phyloP scores from a whole-genome alignment of 2,797 vertebrate genomes.

The Balearica regulorum region DNA sequence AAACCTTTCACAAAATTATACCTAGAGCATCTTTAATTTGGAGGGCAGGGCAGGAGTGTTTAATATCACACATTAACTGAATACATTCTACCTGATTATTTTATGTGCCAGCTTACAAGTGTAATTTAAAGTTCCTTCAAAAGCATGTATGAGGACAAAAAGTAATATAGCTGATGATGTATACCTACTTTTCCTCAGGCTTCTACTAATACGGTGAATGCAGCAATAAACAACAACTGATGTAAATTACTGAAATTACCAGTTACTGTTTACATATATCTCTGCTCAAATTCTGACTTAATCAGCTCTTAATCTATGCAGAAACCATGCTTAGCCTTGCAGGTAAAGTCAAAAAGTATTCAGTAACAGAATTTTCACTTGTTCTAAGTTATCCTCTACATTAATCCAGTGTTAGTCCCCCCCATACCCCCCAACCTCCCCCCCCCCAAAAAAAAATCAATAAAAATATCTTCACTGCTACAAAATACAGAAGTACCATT shows the following conservation, averaged over 20 bases:
- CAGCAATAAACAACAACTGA: background rate
- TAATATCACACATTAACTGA: background rate
- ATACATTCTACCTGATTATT: background rate
- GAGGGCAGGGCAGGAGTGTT: rapidly evolving
- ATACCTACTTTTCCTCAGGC: background rate
- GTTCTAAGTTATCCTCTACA: background rate
- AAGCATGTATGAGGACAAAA: background rate
- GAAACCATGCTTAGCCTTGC: background rate
- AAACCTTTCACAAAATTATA: background rate
- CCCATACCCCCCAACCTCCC: background rate
- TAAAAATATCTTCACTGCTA: background rate
- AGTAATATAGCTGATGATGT: background rate
- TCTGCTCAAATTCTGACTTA: background rate
- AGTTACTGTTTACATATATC: background rate
- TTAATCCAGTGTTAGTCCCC: background rate
- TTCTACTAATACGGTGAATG: background rate
- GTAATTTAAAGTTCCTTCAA: background rate
- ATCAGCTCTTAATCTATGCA: background rate
- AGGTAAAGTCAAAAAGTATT: background rate
- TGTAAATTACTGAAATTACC: background rate
- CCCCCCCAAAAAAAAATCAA: background rate
- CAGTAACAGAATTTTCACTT: background rate
- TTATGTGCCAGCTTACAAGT: background rate
- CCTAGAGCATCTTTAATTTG: background rate
- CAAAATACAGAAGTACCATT: background rate